A percentile compares a stretch with the other conserved stretches of the same genome.
These are phyloP conservation scores for Drosophila sechellia DNA, from an alignment of 1,140 invertebrate genomes.

Conservation along the genomic window DNA sequence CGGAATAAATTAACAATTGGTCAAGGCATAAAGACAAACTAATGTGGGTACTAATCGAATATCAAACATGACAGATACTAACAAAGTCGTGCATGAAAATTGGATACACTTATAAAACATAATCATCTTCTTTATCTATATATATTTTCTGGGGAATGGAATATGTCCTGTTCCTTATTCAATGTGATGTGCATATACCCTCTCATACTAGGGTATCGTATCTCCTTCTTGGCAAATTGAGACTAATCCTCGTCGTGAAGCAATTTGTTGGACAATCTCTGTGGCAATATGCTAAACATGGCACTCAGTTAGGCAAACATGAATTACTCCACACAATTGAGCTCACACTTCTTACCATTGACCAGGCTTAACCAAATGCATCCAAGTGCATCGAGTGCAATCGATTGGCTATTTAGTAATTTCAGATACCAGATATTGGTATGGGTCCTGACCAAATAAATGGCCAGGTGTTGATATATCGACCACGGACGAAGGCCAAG, in stretches of 20 bases:
- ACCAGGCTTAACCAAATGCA: conserved; percentile 37
- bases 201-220: background rate
- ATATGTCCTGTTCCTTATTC: too few species aligned
- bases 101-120: background rate
- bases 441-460: background rate
- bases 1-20: conserved; percentile 55
- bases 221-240: conserved; percentile 2
- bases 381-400: conserved; percentile 20
- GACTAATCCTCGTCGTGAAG: conserved; percentile 21
- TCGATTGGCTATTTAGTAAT: conserved; percentile 17
- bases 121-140: too few species aligned
- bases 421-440: conserved; percentile 3
- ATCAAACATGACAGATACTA: background rate
- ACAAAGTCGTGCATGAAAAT: background rate
- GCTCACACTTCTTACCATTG: conserved; percentile 29
- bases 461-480: conserved; percentile 54
- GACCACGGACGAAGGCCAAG: conserved; percentile 13
- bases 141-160: too few species aligned
- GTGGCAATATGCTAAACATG: conserved; percentile 47
- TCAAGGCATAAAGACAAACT: conserved; percentile 43
- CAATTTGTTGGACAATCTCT: conserved; percentile 44
- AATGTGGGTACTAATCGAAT: conserved; percentile 39
- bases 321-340: background rate
- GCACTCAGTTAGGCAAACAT: conserved; percentile 49
- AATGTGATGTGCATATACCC: background rate